Percentiles rank a stretch among this genome's conserved stretches.
Evolutionary conservation across 2,888 invertebrate species (phyloP).

Genomic region (Cyrtodaria siliqua): DNA sequence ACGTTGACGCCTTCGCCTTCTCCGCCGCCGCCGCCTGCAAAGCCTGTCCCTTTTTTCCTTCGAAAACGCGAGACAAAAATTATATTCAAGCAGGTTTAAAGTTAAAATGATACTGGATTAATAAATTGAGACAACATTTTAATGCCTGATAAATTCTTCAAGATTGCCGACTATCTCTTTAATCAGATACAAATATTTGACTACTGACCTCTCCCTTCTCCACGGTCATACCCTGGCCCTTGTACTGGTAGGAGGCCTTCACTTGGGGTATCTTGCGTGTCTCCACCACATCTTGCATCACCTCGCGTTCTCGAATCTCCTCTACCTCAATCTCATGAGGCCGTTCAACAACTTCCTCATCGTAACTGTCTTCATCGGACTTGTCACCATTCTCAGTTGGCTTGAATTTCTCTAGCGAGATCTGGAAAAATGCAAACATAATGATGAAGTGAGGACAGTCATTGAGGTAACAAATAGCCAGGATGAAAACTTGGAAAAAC

Average conservation of each 20-base stretch:
- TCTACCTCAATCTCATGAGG: constrained; percentile 98
- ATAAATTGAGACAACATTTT: too few species aligned
- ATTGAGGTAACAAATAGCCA: too few species aligned
- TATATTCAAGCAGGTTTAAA: too few species aligned
- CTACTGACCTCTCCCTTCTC: constrained; percentile 92
- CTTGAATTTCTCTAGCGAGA: constrained; percentile 83
- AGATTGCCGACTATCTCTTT: too few species aligned
- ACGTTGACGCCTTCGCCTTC: too few species aligned
- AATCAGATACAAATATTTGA: neutral
- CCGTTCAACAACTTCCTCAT: constrained; percentile 92
- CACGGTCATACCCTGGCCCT: constrained; percentile 96
- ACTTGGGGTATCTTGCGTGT: constrained; percentile 95
- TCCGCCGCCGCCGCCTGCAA: too few species aligned
- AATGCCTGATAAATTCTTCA: too few species aligned
- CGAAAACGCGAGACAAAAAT: too few species aligned
- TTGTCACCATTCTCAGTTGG: constrained; percentile 78
- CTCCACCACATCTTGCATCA: constrained; percentile 94
- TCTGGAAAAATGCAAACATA: constrained; percentile 77
- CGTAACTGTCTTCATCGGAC: constrained; percentile 79
- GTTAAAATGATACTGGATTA: too few species aligned
- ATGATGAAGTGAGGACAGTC: too few species aligned
- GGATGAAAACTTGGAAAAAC: too few species aligned
- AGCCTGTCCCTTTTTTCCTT: too few species aligned
- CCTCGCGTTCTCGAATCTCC: constrained; percentile 92
- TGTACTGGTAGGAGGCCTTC: constrained; percentile 93